A percentile compares a stretch with the other conserved stretches of the same genome.
These are phyloP conservation scores for Eristalis arbustorum DNA, from an alignment of 2,888 invertebrate species.

Conservation along the genomic window DNA sequence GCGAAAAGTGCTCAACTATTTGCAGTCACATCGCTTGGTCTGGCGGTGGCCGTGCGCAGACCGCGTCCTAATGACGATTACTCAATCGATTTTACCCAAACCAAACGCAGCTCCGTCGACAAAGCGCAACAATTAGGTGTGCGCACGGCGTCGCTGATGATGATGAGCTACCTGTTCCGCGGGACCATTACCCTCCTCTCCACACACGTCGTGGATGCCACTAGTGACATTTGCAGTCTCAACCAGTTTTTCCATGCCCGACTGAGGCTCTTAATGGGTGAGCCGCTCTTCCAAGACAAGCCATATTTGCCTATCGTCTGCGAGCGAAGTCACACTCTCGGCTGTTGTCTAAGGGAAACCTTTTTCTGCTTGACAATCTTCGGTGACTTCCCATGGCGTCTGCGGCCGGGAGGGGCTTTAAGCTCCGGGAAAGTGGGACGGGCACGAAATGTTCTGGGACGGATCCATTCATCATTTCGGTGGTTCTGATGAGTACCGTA, in stretches of 20 bases:
- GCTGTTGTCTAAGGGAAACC: conserved; percentile 26
- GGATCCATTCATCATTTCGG: background rate
- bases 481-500: background rate
- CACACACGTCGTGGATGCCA: conserved; percentile 7
- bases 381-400: conserved; percentile 22
- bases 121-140: conserved; percentile 33
- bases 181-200: conserved; percentile 19
- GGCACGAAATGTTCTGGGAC: background rate
- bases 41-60: conserved; percentile 5
- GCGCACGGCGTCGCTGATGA: background rate
- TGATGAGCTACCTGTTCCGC: conserved; percentile 9
- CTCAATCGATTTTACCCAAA: conserved; percentile 60
- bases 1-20: conserved; percentile 21
- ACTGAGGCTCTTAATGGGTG: conserved; percentile 35
- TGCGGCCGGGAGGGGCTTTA: conserved; percentile 3
- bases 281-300: conserved; percentile 41
- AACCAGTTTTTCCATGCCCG: conserved; percentile 44
- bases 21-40: conserved; percentile 2
- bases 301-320: conserved; percentile 14
- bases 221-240: conserved; percentile 48
- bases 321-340: background rate
- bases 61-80: conserved; percentile 37
- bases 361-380: conserved; percentile 11
- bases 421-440: background rate
- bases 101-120: conserved; percentile 15